Evolutionary conservation across 2,113 vertebrate species (phyloP).

Genomic region (Larimichthys crocea): DNA sequence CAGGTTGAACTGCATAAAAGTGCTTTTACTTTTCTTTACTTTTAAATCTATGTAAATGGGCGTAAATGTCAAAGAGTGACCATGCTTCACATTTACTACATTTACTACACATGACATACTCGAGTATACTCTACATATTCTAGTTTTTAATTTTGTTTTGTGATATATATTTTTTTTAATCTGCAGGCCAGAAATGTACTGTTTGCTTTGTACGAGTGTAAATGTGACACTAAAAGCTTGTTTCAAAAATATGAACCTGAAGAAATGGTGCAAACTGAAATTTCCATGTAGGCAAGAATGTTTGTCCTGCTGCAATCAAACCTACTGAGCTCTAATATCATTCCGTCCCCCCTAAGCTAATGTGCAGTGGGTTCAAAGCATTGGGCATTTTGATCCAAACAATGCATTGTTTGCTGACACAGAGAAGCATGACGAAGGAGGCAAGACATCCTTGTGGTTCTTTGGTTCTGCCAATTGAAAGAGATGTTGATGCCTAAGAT

Average conservation of each 20-base stretch:
- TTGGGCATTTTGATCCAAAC: neutral
- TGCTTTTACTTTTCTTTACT: slow-evolving; percentile 11
- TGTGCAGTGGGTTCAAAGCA: neutral
- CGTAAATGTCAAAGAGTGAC: slow-evolving; percentile 9
- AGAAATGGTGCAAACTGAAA: neutral
- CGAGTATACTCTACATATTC: neutral
- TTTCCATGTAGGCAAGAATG: neutral
- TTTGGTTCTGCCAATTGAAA: slow-evolving; percentile 19
- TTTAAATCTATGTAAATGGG: slow-evolving; percentile 8
- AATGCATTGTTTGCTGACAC: neutral
- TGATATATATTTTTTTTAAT: neutral
- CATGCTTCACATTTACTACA: neutral
- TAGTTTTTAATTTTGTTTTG: neutral
- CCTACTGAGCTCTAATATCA: neutral
- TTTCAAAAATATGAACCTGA: neutral
- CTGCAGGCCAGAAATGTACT: neutral
- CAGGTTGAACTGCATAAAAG: slow-evolving; percentile 14
- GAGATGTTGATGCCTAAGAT: slow-evolving; percentile 9
- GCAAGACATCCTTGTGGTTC: neutral
- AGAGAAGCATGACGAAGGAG: neutral
- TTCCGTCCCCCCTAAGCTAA: neutral
- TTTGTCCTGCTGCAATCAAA: neutral
- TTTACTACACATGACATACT: neutral
- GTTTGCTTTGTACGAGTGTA: neutral
- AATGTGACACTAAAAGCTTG: neutral